phyloP scores from a whole-genome alignment of 2,797 vertebrate species.

The Sparus aurata region DNA sequence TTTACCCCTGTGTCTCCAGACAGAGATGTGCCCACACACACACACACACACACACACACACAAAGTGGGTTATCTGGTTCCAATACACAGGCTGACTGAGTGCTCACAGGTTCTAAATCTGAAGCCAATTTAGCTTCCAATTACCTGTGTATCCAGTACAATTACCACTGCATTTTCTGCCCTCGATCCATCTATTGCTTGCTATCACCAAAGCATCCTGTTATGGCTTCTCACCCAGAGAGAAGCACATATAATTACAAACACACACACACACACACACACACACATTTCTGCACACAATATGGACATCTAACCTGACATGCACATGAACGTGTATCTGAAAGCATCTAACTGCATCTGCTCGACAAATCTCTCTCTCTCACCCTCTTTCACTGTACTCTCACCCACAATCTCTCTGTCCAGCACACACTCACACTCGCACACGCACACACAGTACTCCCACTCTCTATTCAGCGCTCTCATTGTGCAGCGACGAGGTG shows the following conservation, averaged over 20 bases:
- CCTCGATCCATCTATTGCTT: conserved; percentile 64
- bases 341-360: conserved; percentile 24
- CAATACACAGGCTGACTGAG: conserved; percentile 53
- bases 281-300: conserved; percentile 18
- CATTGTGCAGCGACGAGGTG: conserved; percentile 21
- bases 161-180: conserved; percentile 73
- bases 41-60: conserved; percentile 30
- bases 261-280: conserved; percentile 9
- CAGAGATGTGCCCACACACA: conserved; percentile 18
- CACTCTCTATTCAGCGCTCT: conserved; percentile 6
- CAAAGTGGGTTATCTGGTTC: conserved; percentile 42
- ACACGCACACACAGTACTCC: conserved; percentile 3
- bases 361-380: conserved; percentile 28
- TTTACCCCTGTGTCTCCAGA: conserved; percentile 14
- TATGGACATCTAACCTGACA: conserved; percentile 38
- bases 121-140: conserved; percentile 80
- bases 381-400: neutral
- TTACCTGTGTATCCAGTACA: conserved; percentile 78
- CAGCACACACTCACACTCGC: conserved; percentile 3
- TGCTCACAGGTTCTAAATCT: conserved; percentile 69
- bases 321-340: conserved; percentile 36
- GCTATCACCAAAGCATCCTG: conserved; percentile 62
- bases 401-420: conserved; percentile 3
- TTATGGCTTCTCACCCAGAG: conserved; percentile 41
- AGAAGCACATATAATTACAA: conserved; percentile 48